Evolutionary conservation across 1,140 invertebrate genomes (phyloP).

Genomic region (Cotesia typhae): DNA sequence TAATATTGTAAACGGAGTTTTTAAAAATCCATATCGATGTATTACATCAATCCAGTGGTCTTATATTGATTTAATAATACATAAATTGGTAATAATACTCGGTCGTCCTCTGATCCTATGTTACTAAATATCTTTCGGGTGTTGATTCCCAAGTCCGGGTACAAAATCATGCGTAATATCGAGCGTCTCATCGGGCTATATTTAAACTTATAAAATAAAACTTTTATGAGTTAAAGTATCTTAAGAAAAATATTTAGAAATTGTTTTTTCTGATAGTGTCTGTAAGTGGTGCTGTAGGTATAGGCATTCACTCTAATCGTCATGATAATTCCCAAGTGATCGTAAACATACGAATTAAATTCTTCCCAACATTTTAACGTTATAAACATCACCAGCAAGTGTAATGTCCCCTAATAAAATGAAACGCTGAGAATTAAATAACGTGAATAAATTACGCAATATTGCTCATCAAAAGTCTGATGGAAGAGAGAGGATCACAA

Average conservation of each 20-base stretch:
- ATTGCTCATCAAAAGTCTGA: neutral
- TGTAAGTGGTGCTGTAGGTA: neutral
- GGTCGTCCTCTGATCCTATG: too few species aligned
- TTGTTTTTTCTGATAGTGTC: neutral
- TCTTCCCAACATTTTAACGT: slow-evolving; percentile 7
- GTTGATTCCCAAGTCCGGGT: too few species aligned
- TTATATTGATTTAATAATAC: too few species aligned
- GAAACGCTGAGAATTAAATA: slow-evolving; percentile 27
- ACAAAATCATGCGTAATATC: neutral
- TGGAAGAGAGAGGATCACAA: neutral
- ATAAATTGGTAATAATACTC: too few species aligned
- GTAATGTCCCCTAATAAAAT: slow-evolving; percentile 26
- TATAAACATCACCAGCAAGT: slow-evolving; percentile 23
- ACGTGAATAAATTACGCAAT: slow-evolving; percentile 28
- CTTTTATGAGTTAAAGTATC: slow-evolving; percentile 14
- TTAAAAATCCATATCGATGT: too few species aligned
- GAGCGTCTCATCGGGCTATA: slow-evolving; percentile 1
- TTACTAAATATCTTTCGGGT: too few species aligned
- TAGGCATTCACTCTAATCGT: neutral
- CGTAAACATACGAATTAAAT: slow-evolving; percentile 29
- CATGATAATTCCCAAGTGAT: slow-evolving; percentile 10
- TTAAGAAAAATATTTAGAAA: slow-evolving; percentile 5
- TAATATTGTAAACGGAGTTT: too few species aligned
- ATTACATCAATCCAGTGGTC: too few species aligned
- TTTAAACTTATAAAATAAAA: slow-evolving; percentile 10